phyloP scores from a whole-genome alignment of 2,888 invertebrate genomes.

The Cyclophora punctaria region DNA sequence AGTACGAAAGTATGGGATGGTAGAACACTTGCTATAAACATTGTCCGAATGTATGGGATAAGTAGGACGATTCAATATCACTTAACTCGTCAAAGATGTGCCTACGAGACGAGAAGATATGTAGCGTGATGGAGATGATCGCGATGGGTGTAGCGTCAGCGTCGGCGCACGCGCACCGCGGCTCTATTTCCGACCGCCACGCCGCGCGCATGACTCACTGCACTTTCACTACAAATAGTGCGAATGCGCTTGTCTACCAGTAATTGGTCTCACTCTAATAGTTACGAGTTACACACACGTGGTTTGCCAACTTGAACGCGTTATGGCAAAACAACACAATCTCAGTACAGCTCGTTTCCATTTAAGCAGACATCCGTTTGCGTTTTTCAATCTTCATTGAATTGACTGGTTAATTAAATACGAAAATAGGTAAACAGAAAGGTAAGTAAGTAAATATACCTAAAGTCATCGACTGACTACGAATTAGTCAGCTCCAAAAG shows the following conservation, averaged over 20 bases:
- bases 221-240: conserved; percentile 62
- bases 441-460: too few species aligned
- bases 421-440: too few species aligned
- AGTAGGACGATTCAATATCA: too few species aligned
- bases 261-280: conserved; percentile 41
- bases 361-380: conserved; percentile 23
- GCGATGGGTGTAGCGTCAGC: not conserved
- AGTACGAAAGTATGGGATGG: too few species aligned
- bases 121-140: not conserved
- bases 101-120: not conserved
- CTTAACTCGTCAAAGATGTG: too few species aligned
- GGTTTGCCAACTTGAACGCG: conserved; percentile 6
- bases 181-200: conserved; percentile 46
- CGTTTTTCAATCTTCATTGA: not conserved
- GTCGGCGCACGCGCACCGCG: conserved; percentile 27
- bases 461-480: too few species aligned
- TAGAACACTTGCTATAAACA: too few species aligned
- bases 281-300: conserved; percentile 20
- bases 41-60: too few species aligned
- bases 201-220: conserved; percentile 50
- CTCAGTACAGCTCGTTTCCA: conserved; percentile 15
- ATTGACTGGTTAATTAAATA: too few species aligned
- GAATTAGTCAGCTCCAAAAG: conserved; percentile 9
- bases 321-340: conserved; percentile 7
- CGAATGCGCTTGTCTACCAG: conserved; percentile 40